Conservation (phyloP, 2,888 invertebrate species). For the Eledone cirrhosa region DNA sequence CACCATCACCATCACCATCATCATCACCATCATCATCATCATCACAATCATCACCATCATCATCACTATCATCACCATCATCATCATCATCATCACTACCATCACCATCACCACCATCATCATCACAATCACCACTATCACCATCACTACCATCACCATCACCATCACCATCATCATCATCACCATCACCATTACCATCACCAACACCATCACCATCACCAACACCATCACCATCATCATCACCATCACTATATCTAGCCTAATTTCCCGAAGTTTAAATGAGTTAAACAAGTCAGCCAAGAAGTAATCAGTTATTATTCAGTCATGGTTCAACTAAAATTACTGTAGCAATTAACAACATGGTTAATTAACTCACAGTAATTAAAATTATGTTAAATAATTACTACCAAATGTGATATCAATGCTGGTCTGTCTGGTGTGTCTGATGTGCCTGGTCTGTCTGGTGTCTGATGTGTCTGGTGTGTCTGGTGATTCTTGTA, state of each 20-base stretch:
- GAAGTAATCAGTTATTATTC: not conserved
- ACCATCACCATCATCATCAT: not conserved
- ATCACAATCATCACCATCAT: not conserved
- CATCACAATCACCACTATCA: not conserved
- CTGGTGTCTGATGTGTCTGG: too few relatives aligned
- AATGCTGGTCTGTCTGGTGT: too few relatives aligned
- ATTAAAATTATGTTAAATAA: too few relatives aligned
- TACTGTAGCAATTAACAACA: too few relatives aligned
- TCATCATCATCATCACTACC: not conserved
- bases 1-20: not conserved
- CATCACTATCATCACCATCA: not conserved
- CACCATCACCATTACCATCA: not conserved
- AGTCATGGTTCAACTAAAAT: too few relatives aligned
- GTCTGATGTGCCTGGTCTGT: too few relatives aligned
- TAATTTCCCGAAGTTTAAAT: too few relatives aligned
- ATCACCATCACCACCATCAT: not conserved
- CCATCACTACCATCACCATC: not conserved
- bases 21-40: slow-evolving; percentile 1
- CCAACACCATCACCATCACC: not conserved
- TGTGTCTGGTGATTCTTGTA: too few relatives aligned
- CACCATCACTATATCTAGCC: not conserved
- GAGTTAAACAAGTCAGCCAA: too few relatives aligned
- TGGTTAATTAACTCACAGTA: too few relatives aligned
- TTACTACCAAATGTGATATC: too few relatives aligned
- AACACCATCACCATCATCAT: not conserved